phyloP scores from a whole-genome alignment of 2,888 invertebrate species.

The Catonia carolina region DNA sequence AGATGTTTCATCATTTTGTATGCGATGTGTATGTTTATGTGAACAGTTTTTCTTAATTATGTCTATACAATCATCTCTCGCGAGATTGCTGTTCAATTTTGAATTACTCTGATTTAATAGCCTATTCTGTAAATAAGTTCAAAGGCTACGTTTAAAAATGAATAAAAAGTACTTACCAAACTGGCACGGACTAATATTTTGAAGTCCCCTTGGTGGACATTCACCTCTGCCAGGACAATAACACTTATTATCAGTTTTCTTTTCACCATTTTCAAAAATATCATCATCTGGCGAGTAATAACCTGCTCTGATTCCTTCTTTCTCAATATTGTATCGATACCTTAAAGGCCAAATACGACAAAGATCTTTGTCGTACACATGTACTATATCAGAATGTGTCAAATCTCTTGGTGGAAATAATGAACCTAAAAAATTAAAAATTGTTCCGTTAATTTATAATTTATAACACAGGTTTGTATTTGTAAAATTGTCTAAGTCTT shows the following conservation, averaged over 20 bases:
- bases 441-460: too few relatives aligned
- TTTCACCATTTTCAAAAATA: constrained; percentile 55
- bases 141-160: too few relatives aligned
- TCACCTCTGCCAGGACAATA: constrained; percentile 61
- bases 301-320: constrained; percentile 52
- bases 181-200: constrained; percentile 82
- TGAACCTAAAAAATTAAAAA: constrained; percentile 57
- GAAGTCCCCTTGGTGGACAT: constrained; percentile 67
- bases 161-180: constrained; percentile 64
- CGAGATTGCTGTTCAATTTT: too few relatives aligned
- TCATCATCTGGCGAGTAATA: constrained; percentile 61
- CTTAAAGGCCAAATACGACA: constrained; percentile 72
- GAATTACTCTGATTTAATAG: too few relatives aligned
- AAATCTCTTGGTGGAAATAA: constrained; percentile 74
- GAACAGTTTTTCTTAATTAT: too few relatives aligned
- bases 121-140: too few relatives aligned
- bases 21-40: too few relatives aligned
- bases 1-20: too few relatives aligned
- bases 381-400: constrained; percentile 61
- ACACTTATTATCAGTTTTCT: constrained; percentile 65
- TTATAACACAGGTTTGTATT: too few relatives aligned
- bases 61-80: too few relatives aligned
- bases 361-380: constrained; percentile 79
- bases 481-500: too few relatives aligned
- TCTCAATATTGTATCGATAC: constrained; percentile 54